Evolutionary conservation across 2,888 invertebrate genomes (phyloP).

Genomic region (Criorhina ranunculi): DNA sequence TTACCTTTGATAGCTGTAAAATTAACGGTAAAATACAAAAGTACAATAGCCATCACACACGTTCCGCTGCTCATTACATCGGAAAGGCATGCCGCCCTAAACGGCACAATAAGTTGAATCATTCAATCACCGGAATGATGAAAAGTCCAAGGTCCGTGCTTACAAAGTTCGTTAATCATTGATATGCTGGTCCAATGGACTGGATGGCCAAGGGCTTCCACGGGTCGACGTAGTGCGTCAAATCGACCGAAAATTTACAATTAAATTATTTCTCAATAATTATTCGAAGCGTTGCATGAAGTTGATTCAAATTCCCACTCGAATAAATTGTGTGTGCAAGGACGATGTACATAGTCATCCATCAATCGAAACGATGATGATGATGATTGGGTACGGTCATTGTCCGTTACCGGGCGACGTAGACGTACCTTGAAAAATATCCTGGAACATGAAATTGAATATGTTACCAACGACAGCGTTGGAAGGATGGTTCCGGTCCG

Average conservation of each 20-base stretch:
- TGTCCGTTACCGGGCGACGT: no score
- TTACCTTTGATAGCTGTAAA: not conserved
- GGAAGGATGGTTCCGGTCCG: no score
- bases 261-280: constrained; percentile 54
- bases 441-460: constrained; percentile 9
- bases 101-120: not conserved
- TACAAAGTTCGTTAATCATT: no score
- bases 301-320: constrained; percentile 26
- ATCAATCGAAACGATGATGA: not conserved
- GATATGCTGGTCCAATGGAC: not conserved
- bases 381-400: not conserved
- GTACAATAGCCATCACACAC: no score
- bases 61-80: not conserved
- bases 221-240: constrained; percentile 16
- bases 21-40: not conserved
- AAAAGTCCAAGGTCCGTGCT: no score
- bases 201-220: not conserved
- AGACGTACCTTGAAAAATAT: not conserved
- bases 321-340: no score
- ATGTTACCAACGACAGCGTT: not conserved
- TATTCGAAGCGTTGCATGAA: constrained; percentile 20
- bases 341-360: no score
- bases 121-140: not conserved
- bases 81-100: not conserved
- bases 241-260: constrained; percentile 41